phyloP scores from a whole-genome alignment of 2,113 vertebrate genomes.

The Tachuris rubrigastra region DNA sequence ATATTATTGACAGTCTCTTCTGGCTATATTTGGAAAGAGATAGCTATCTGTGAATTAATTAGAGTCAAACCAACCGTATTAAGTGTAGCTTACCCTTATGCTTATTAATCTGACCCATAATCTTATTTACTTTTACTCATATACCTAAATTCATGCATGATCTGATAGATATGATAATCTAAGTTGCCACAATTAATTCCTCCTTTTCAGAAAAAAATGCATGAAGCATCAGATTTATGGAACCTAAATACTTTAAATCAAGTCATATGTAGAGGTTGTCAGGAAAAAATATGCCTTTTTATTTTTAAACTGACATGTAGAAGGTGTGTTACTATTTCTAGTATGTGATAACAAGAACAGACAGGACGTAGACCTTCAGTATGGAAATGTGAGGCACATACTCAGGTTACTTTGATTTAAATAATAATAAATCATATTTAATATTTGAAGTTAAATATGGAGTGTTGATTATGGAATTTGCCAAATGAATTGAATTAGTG shows the following conservation, averaged over 20 bases:
- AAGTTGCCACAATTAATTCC: not conserved
- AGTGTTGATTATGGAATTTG: not conserved
- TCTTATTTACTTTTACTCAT: not conserved
- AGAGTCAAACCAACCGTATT: not conserved
- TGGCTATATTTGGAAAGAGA: not conserved
- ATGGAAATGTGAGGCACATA: not conserved
- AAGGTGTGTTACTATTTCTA: conserved; percentile 6
- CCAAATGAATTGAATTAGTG: not conserved
- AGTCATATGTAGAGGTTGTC: not conserved
- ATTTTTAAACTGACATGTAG: not conserved
- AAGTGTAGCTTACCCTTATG: not conserved
- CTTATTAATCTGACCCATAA: not conserved
- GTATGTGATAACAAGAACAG: not conserved
- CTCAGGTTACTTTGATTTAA: not conserved
- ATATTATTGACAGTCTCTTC: accelerated
- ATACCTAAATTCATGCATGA: not conserved
- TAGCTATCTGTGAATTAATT: not conserved
- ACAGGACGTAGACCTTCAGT: not conserved
- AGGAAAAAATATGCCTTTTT: not conserved
- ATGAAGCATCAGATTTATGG: not conserved
- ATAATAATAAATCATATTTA: not conserved
- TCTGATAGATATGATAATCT: not conserved
- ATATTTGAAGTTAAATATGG: not conserved
- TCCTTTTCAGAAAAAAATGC: not conserved
- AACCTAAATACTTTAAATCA: not conserved